These are phyloP conservation scores for Tringa solitaria DNA, from an alignment of 2,113 vertebrate species.

Conservation along the genomic window DNA sequence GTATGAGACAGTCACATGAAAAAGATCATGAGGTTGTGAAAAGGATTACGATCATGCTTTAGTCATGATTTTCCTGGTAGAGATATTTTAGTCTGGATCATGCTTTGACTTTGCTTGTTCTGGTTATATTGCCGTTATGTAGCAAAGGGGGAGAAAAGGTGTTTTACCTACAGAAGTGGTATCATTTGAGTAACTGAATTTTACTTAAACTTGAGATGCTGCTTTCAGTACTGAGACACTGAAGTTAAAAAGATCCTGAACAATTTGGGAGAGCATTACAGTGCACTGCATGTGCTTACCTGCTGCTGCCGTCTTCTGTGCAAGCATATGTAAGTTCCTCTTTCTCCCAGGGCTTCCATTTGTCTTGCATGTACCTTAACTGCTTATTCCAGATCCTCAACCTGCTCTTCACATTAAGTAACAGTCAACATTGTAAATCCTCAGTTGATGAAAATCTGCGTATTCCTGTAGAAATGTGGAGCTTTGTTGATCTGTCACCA, in stretches of 20 bases:
- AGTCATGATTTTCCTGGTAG: constrained; percentile 36
- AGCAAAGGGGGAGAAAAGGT: neutral
- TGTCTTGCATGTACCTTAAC: neutral
- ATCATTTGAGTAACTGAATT: neutral
- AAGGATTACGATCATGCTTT: constrained; percentile 59
- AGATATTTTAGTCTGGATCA: neutral
- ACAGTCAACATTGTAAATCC: neutral
- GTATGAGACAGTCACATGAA: constrained; percentile 61
- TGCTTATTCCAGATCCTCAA: neutral
- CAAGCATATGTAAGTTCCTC: fast-evolving
- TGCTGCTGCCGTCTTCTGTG: neutral
- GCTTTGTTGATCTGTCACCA: neutral
- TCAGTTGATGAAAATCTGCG: neutral
- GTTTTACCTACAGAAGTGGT: neutral
- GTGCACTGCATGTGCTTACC: neutral
- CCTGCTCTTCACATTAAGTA: neutral
- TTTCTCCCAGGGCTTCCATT: neutral
- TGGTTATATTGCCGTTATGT: neutral
- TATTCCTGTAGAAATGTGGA: neutral
- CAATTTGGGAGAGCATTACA: neutral
- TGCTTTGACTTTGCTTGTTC: neutral
- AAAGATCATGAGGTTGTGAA: constrained; percentile 48
- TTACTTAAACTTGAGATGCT: neutral
- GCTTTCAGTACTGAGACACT: neutral
- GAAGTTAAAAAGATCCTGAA: neutral